Percentiles rank a stretch among this genome's conserved stretches.
These are phyloP conservation scores for Helostoma temminkii DNA, from an alignment of 2,797 vertebrate species.

Conservation along the genomic window DNA sequence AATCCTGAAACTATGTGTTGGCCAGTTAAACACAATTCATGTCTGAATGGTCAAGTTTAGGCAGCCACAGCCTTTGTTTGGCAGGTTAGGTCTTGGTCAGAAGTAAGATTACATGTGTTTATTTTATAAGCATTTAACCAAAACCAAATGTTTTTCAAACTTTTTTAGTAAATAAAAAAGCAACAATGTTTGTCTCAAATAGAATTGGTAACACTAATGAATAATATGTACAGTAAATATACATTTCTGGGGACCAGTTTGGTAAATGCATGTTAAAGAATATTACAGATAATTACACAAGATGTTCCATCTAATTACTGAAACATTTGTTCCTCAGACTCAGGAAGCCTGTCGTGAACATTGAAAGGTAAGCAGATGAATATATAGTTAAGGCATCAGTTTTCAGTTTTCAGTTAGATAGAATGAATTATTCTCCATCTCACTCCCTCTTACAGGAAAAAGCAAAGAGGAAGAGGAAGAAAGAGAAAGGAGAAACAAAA, in stretches of 20 bases:
- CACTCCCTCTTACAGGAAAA: conserved; percentile 81
- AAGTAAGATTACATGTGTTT: not conserved
- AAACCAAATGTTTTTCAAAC: too few species aligned
- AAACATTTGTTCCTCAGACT: conserved; percentile 68
- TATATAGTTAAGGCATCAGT: not conserved
- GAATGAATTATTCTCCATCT: not conserved
- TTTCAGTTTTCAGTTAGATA: conserved; percentile 1
- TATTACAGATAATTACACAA: conserved; percentile 2
- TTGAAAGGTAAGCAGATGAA: conserved; percentile 73
- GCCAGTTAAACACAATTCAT: not conserved
- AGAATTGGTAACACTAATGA: too few species aligned
- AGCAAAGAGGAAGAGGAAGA: conserved; percentile 87
- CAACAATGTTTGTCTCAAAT: too few species aligned
- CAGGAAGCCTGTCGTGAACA: conserved; percentile 69
- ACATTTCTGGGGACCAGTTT: conserved; percentile 28
- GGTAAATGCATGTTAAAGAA: conserved; percentile 2
- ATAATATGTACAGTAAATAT: too few species aligned
- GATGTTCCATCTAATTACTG: conserved; percentile 36
- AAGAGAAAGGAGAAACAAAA: conserved; percentile 91
- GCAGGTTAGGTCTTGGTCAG: not conserved
- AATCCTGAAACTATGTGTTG: not conserved
- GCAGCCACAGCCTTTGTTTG: not conserved
- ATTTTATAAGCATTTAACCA: not conserved
- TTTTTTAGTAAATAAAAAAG: not conserved
- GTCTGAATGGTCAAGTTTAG: not conserved